phyloP scores from a whole-genome alignment of 2,797 vertebrate species.

The Channa striata region DNA sequence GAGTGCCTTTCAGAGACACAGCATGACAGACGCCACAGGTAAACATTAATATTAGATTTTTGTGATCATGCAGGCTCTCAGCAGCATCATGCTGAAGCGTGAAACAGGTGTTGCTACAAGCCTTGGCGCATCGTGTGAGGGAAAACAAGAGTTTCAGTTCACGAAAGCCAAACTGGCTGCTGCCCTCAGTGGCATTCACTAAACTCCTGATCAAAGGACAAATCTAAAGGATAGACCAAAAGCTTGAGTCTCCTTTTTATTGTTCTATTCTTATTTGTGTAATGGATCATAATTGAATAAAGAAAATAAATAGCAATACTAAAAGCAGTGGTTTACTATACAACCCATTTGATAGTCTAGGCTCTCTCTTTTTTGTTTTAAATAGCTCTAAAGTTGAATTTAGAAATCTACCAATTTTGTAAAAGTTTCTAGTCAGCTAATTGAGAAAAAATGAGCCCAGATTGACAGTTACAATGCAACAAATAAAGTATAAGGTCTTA shows the following conservation, averaged over 20 bases:
- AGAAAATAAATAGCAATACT: conserved; percentile 25
- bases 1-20: conserved; percentile 19
- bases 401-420: conserved; percentile 36
- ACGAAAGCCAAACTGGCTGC: neutral
- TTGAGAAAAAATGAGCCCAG: conserved; percentile 28
- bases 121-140: neutral
- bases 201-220: conserved; percentile 8
- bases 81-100: conserved; percentile 8
- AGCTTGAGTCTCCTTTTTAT: conserved; percentile 17
- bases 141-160: conserved; percentile 28
- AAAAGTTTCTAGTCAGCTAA: conserved; percentile 42
- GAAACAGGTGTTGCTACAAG: conserved; percentile 29
- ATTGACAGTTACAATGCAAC: conserved; percentile 38
- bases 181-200: conserved; percentile 23
- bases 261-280: conserved; percentile 31
- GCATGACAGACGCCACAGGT: conserved; percentile 20
- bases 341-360: conserved; percentile 26
- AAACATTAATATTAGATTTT: conserved; percentile 29
- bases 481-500: conserved; percentile 44
- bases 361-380: conserved; percentile 4
- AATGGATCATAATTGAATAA: conserved; percentile 50
- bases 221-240: conserved; percentile 5
- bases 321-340: conserved; percentile 28
- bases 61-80: conserved; percentile 11
- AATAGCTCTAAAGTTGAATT: conserved; percentile 36